Conservation (phyloP, 2,888 invertebrate species). For the Zaprionus obscuricornis region DNA sequence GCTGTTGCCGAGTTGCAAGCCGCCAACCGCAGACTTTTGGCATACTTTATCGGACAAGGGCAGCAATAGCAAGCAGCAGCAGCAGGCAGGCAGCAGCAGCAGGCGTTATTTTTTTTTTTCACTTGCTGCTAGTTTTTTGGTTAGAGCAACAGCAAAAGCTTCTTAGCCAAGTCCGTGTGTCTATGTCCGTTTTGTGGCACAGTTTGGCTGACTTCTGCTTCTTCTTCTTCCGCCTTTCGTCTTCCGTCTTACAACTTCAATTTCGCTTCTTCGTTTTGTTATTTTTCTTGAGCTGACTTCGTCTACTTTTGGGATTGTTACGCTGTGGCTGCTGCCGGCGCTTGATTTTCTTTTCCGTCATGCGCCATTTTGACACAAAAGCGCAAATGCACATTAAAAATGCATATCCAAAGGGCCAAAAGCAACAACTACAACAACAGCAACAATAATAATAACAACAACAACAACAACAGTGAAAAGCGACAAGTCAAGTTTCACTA, state of each 20-base stretch:
- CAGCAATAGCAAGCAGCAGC: no score
- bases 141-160: slow-evolving; percentile 45
- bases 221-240: no score
- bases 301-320: background rate
- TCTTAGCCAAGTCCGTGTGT: slow-evolving; percentile 50
- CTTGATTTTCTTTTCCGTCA: slow-evolving; percentile 61
- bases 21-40: slow-evolving; percentile 74
- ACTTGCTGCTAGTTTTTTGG: no score
- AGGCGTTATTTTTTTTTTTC: no score
- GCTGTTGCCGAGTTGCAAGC: slow-evolving; percentile 54
- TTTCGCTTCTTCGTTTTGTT: no score
- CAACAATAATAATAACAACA: slow-evolving; percentile 12
- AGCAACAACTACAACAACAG: slow-evolving; percentile 16
- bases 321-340: slow-evolving; percentile 18
- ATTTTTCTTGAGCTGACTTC: no score
- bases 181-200: slow-evolving; percentile 26
- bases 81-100: slow-evolving; percentile 12
- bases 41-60: slow-evolving; percentile 68
- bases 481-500: slow-evolving; percentile 66
- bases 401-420: slow-evolving; percentile 67
- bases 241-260: no score
- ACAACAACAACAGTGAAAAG: slow-evolving; percentile 36
- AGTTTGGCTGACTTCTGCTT: slow-evolving; percentile 30
- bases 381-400: slow-evolving; percentile 76
- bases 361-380: slow-evolving; percentile 74